phyloP scores from a whole-genome alignment of 2,888 invertebrate genomes.

The Torymus texanus region DNA sequence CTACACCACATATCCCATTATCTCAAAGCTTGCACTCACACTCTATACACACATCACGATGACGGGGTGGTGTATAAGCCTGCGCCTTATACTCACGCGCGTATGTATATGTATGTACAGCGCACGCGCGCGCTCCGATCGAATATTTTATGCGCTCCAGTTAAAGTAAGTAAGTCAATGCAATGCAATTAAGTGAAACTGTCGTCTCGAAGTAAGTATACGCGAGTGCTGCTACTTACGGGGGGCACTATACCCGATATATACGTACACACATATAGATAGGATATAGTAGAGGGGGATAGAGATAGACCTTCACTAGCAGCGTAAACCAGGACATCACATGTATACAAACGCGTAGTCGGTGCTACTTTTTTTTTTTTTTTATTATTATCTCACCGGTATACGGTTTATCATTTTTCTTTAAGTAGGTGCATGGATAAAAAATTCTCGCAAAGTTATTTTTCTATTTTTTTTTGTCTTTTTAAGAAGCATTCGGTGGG shows the following conservation, averaged over 20 bases:
- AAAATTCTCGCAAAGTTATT: too few relatives aligned
- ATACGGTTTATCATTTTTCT: too few relatives aligned
- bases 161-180: slow-evolving; percentile 68
- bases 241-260: background rate
- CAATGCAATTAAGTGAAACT: slow-evolving; percentile 65
- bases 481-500: too few relatives aligned
- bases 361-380: too few relatives aligned
- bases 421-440: too few relatives aligned
- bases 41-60: background rate
- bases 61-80: background rate
- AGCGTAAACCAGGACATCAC: background rate
- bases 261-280: background rate
- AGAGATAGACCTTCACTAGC: slow-evolving; percentile 57
- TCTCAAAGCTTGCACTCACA: too few relatives aligned
- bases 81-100: too few relatives aligned
- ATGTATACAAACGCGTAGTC: background rate
- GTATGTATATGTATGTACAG: too few relatives aligned
- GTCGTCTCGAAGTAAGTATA: slow-evolving; percentile 48
- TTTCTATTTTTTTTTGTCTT: too few relatives aligned
- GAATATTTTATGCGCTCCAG: slow-evolving; percentile 53
- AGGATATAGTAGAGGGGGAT: background rate
- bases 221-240: slow-evolving; percentile 17
- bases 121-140: slow-evolving; percentile 11
- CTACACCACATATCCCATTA: too few relatives aligned
- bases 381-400: too few relatives aligned